phyloP scores from a whole-genome alignment of 2,888 invertebrate species.

The Notocelia uddmanniana region DNA sequence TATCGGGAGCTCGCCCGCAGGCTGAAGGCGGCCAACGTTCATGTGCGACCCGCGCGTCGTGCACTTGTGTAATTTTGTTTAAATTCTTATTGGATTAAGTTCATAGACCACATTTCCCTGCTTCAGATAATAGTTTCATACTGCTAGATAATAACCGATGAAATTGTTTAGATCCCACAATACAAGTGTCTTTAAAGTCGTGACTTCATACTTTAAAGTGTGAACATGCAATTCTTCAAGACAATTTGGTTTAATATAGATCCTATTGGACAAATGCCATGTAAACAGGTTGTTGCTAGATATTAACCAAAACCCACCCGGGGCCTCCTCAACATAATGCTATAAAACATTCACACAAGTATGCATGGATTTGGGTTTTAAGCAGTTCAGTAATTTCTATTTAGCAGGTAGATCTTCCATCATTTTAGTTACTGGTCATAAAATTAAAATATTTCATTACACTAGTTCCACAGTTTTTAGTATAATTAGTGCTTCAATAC shows the following conservation, averaged over 20 bases:
- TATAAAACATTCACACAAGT: too few relatives aligned
- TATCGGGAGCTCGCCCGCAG: conserved; percentile 73
- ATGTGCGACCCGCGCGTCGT: conserved; percentile 71
- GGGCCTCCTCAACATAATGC: too few relatives aligned
- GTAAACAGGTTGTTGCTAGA: not conserved
- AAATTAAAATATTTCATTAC: not conserved
- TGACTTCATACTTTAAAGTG: not conserved
- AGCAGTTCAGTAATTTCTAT: not conserved
- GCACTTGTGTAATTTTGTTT: conserved; percentile 72
- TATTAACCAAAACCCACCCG: too few relatives aligned
- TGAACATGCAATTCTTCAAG: not conserved
- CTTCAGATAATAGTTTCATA: too few relatives aligned
- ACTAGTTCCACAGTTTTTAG: too few relatives aligned
- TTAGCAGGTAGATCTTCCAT: not conserved
- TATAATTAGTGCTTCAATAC: not conserved
- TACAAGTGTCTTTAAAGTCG: too few relatives aligned
- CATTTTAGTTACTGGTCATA: not conserved
- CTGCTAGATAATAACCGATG: too few relatives aligned
- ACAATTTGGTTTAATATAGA: not conserved
- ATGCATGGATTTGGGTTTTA: not conserved
- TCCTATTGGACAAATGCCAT: not conserved
- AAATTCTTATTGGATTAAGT: conserved; percentile 53
- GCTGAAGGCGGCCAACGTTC: conserved; percentile 73
- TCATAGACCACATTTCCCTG: not conserved
- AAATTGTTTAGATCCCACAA: too few relatives aligned